Evolutionary conservation across 2,888 invertebrate species (phyloP).

Genomic region (Lasioglossum figueresi): DNA sequence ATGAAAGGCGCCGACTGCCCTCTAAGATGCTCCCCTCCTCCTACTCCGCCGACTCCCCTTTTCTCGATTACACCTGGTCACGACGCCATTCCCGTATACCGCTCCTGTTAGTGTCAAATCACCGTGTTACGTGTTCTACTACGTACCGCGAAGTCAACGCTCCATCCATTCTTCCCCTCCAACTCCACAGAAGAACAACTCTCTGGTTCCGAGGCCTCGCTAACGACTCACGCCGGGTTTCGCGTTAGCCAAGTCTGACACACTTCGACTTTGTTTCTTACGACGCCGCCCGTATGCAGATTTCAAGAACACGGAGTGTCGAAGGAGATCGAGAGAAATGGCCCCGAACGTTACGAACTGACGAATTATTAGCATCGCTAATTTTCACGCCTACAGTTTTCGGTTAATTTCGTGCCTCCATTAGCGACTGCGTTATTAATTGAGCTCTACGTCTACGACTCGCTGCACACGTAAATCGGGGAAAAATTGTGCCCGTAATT

Average conservation of each 20-base stretch:
- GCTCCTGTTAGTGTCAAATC: slow-evolving; percentile 67
- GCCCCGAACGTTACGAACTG: not conserved
- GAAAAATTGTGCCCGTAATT: no score
- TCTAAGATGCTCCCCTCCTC: slow-evolving; percentile 60
- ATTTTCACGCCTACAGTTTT: not conserved
- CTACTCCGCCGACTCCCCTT: slow-evolving; percentile 33
- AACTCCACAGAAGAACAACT: not conserved
- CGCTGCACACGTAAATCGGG: no score
- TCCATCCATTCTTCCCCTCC: slow-evolving; percentile 6
- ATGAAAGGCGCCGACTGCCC: slow-evolving; percentile 74
- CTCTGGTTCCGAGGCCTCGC: not conserved
- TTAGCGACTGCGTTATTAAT: not conserved
- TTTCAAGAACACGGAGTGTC: not conserved
- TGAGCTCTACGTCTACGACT: not conserved
- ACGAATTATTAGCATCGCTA: not conserved
- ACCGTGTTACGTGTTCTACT: slow-evolving; percentile 62
- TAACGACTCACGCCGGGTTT: slow-evolving; percentile 21
- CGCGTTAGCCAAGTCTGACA: slow-evolving; percentile 18
- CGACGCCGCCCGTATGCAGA: not conserved
- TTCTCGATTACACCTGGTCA: slow-evolving; percentile 70
- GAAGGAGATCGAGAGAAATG: not conserved
- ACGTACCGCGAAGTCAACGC: slow-evolving; percentile 49
- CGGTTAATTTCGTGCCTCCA: not conserved
- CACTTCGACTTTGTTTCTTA: slow-evolving; percentile 18
- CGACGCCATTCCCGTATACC: slow-evolving; percentile 64